phyloP scores from a whole-genome alignment of 2,797 vertebrate species.

The Astyanax mexicanus region DNA sequence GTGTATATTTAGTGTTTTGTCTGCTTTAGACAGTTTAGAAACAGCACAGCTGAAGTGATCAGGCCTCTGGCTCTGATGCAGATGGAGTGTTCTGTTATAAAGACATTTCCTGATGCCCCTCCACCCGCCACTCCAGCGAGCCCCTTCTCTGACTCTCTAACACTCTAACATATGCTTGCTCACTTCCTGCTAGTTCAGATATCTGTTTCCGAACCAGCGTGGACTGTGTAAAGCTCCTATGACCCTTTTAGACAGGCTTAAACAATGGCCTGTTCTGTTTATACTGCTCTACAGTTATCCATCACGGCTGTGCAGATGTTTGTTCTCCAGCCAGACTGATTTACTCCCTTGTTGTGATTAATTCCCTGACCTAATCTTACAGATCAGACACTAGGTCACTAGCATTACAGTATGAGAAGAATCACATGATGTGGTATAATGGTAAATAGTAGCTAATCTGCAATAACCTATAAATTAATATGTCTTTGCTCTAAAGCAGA shows the following conservation, averaged over 20 bases:
- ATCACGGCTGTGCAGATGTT: background rate
- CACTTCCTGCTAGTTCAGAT: conserved; percentile 60
- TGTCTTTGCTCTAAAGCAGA: too few relatives aligned
- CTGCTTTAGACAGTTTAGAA: background rate
- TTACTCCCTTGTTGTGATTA: background rate
- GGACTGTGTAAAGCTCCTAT: background rate
- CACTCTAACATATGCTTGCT: conserved; percentile 40
- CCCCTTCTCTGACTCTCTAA: conserved; percentile 31
- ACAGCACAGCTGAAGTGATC: conserved; percentile 4
- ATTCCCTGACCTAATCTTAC: background rate
- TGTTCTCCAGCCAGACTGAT: background rate
- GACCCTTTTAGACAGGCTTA: background rate
- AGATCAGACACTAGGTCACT: background rate
- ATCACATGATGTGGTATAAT: background rate
- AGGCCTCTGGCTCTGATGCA: conserved; percentile 5
- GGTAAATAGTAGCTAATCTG: too few relatives aligned
- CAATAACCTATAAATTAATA: too few relatives aligned
- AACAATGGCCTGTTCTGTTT: conserved; percentile 13
- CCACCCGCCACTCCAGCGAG: background rate
- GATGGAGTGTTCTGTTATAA: conserved; percentile 41
- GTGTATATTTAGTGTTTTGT: background rate
- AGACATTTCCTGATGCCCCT: conserved; percentile 57
- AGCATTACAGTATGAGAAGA: background rate
- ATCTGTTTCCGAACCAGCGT: conserved; percentile 10
- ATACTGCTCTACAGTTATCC: background rate